Evolutionary conservation across 2,113 vertebrate genomes (phyloP), one percentile per base, ranked within the genome.

Genomic region (Cacatua alba): DNA sequence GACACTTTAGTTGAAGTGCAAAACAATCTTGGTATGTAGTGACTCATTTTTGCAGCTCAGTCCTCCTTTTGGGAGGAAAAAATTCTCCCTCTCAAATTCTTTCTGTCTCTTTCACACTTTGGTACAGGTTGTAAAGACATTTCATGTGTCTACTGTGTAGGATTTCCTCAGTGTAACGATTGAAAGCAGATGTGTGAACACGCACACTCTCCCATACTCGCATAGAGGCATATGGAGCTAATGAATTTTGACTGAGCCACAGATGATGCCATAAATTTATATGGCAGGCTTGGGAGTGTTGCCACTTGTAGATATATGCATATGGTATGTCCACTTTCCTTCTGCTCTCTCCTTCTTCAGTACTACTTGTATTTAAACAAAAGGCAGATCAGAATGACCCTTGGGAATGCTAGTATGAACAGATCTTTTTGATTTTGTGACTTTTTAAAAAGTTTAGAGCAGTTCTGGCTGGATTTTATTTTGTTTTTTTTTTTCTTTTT

Each of bases 151-250:
- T 96, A 86, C 95, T 81, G 90, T 92, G 96, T 71, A 90, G 95
- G 85, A 88, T 94, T 96, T 96, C 90, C 72, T 93, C 31, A 20
- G 86, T 20, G 68, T 25, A 83, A 16, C 0, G 8, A 91, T 93
- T 91, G 81, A 76, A 96, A 96, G 77, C 95, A 96, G 92, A 86
- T 96, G 95, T 94, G 74, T 96, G 91, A 92, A 93, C 88, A 95
- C 6, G 74, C 88, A 93, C 65, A 3, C 60, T 78, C 82, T 94
- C 67, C 55, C 46, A 9, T 77, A 23, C 63, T 88, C 9, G 9
- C 86, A 35, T 43, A 90, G 44, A n/a, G 65, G 90, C 81, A 84
- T 74, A 88, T 41, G 20, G 52, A 75, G 77, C 75, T 95, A 95
- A 97, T 92, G 93, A 68, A 60, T 93, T 97, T 96, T 95, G 94